Percentiles rank a stretch among this genome's conserved stretches.
Evolutionary conservation across 2,888 invertebrate genomes (phyloP).

Genomic region (Brenthis ino): DNA sequence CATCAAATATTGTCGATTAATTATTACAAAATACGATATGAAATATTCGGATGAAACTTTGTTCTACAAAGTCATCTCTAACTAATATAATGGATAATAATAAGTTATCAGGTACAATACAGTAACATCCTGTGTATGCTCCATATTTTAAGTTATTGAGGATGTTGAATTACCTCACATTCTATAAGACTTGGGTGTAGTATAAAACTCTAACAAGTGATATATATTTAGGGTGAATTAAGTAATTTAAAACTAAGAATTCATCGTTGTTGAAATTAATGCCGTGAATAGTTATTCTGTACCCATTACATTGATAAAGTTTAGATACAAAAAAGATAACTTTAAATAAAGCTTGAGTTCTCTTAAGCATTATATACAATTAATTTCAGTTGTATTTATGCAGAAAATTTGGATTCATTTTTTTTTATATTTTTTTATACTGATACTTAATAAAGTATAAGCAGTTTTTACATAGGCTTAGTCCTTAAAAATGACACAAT

Average conservation of each 20-base stretch:
- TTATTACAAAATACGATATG: background rate
- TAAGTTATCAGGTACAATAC: background rate
- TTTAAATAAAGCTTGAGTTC: background rate
- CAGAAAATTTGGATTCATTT: no score
- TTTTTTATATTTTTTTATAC: no score
- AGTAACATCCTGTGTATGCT: slow-evolving; percentile 4
- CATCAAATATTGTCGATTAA: slow-evolving; percentile 3
- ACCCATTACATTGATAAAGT: background rate
- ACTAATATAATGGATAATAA: no score
- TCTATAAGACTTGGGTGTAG: slow-evolving; percentile 13
- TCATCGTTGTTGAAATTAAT: background rate
- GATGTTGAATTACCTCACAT: slow-evolving; percentile 9
- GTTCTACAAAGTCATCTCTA: background rate
- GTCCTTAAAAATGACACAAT: background rate
- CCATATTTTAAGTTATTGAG: slow-evolving; percentile 1
- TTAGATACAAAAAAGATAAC: background rate
- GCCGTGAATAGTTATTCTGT: background rate
- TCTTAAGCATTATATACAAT: no score
- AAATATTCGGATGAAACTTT: slow-evolving; percentile 3
- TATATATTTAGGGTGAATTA: slow-evolving; percentile 17
- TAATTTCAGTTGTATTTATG: no score
- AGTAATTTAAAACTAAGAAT: slow-evolving; percentile 15
- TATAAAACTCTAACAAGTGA: slow-evolving; percentile 26
- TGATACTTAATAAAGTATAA: no score
- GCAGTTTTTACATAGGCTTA: background rate